Evolutionary conservation across 2,797 vertebrate species (phyloP).

Genomic region (Fistularia tabacaria): DNA sequence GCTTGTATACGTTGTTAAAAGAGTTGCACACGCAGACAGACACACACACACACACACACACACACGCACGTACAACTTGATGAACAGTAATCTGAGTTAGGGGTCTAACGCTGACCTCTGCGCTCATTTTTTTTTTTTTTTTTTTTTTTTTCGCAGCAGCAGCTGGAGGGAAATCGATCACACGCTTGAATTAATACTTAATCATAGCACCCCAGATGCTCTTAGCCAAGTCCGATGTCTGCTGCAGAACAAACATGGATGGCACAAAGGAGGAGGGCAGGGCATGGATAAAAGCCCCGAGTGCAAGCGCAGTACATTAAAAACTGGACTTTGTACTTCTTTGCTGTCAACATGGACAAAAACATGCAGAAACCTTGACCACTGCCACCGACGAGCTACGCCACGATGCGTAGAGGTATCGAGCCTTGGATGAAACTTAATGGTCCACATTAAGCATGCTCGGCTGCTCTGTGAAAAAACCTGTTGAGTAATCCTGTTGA

Average conservation of each 20-base stretch:
- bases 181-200: conserved; percentile 87
- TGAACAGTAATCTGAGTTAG: conserved; percentile 49
- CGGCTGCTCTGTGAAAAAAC: too few relatives aligned
- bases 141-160: conserved; percentile 17
- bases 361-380: background rate
- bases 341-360: conserved; percentile 26
- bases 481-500: too few relatives aligned
- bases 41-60: conserved; percentile 9
- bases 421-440: conserved; percentile 16
- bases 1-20: background rate
- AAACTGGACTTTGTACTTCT: conserved; percentile 13
- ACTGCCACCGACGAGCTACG: too few relatives aligned
- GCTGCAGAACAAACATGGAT: conserved; percentile 41
- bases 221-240: conserved; percentile 39
- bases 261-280: conserved; percentile 28
- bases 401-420: background rate
- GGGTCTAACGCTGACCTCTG: conserved; percentile 48
- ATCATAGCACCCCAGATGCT: conserved; percentile 72
- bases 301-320: conserved; percentile 14
- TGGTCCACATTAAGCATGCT: conserved; percentile 6
- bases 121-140: conserved; percentile 25
- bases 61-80: conserved; percentile 29
- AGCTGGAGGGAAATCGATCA: conserved; percentile 86
- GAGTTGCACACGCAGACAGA: too few relatives aligned
- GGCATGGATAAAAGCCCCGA: conserved; percentile 8